Evolutionary conservation across 23 tunicate species (phyloP).

Genomic region (Halocynthia roretzi): DNA sequence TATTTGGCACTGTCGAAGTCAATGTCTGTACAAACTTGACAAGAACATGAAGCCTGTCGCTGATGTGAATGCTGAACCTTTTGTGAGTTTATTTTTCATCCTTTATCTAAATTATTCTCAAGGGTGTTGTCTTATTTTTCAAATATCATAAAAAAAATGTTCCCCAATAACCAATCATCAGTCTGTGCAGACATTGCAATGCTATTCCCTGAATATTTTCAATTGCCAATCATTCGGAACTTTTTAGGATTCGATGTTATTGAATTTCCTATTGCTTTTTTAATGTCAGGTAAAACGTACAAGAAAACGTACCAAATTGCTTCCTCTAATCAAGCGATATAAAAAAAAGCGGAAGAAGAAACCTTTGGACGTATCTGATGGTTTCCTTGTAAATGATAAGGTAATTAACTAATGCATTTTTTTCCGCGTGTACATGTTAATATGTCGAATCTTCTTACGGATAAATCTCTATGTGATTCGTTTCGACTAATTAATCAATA

Average conservation of each 20-base stretch:
- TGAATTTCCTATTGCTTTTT: not conserved
- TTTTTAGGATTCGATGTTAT: not conserved
- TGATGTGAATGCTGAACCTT: conserved; percentile 65
- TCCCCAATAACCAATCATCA: too few relatives aligned
- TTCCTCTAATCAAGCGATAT: conserved; percentile 59
- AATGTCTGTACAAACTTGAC: conserved; percentile 49
- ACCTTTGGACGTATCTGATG: too few relatives aligned
- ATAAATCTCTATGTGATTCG: too few relatives aligned
- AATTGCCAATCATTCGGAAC: not conserved
- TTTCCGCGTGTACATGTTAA: too few relatives aligned
- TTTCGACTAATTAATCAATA: too few relatives aligned
- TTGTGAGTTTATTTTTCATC: conserved; percentile 2
- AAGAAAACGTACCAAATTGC: conserved; percentile 65
- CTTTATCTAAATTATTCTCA: not conserved
- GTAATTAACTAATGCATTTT: too few relatives aligned
- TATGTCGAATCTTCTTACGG: too few relatives aligned
- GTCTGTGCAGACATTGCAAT: too few relatives aligned
- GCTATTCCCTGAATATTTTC: not conserved
- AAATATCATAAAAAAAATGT: too few relatives aligned
- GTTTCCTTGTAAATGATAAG: too few relatives aligned
- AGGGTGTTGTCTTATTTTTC: not conserved
- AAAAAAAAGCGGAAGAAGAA: conserved; percentile 43
- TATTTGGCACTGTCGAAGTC: conserved; percentile 64
- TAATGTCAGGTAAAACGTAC: conserved; percentile 20
- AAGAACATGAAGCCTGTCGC: conserved; percentile 52